Evolutionary conservation across 1,140 invertebrate species (phyloP), one percentile per base, ranked within the genome.

Genomic region (Lepidurus arcticus): DNA sequence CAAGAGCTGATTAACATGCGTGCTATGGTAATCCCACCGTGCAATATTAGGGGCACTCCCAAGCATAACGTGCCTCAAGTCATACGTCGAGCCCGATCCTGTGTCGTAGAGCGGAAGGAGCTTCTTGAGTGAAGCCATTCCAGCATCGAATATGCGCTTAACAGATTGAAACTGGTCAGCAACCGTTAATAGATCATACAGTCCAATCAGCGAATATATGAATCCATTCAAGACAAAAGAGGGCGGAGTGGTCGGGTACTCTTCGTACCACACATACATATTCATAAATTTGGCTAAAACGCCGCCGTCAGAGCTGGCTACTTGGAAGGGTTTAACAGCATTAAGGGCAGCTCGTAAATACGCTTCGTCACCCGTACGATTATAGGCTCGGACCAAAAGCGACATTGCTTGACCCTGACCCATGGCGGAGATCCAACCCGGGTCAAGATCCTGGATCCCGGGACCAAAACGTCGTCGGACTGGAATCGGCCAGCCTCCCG

Each of bases 141-240:
- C 96, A 83, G 93, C 90, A 80, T 92, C 88, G 84, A 93, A 98
- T 44, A 98, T 88, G 80, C 89, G 86, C 74, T 89, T 88, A 13
- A 92, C 92, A 83, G 93, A 90, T 8, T 90, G 88, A 16, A 88
- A 87, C 42, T 44, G 77, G 26, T 80, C 45, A 44, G 90, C 90
- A 21, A 91, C 89, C 82, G 88, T 90, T 81, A 91, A 90, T 42
- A 98, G 86, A 87, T 99, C 97, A 84, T 98, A 98, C 0, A 99
- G 88, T 4, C 98, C 98, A 78, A 99, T 89, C 1, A 99, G 88
- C 0, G 97, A 96, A 86, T 98, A 99, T 81, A 99, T 98, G 85
- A 99, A 99, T 43, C 98, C 98, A 86, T 99, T 99, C 1, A 99
- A 89, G 9, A 99, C 97, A 86, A 97, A 98, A 4, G 94, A 94